Base-by-base conservation (phyloP, 2,888 invertebrate genomes). In the Lydus trimaculatus region DNA sequence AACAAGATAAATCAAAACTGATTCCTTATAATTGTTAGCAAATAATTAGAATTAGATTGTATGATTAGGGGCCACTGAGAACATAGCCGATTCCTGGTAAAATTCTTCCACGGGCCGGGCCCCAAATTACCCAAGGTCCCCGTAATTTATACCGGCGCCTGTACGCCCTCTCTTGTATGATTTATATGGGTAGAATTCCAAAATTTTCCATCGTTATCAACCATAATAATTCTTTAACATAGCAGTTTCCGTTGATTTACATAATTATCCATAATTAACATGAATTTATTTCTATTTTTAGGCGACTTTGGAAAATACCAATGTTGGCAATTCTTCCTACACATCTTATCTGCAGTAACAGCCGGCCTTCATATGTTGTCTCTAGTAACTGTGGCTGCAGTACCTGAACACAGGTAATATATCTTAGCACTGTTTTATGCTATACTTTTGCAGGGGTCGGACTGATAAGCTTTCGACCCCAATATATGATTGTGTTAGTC, bases 251-350 rank as follows among this genome's bases (percentile, higher is more conserved):
- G 15, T 15, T 36, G 5, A 36, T 36, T 36, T 36, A 15, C 15
- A 43, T 0, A 43, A 48, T 48, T 20, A 48, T 2, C 9, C 1
- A 20, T 9, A 48, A 48, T 20, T 2, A 43, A 11, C 20, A 5
- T 20, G 5, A 11, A 36, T 61, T 36, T 25, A 20, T 61, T 58
- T 25, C 66, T 70, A 71, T 58, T 65, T 52, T 80, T 80, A 83
- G 94, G 94, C 63, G 94, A 94, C 83, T 95, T 94, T 84, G 94
- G 94, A 63, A 90, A 90, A 78, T 94, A 94, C 83, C 95, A 95
- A 85, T 89, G 89, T 74, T 90, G 90, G 84, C 95, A 95, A 84
- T 94, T 93, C 82, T 86, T 90, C 56, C 87, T 95, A 0, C 94
- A 94, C 82, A 89, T 94, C 64, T 83, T 95, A 58, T 90, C 93